A percentile compares a stretch with the other conserved stretches of the same genome.
phyloP scores from a whole-genome alignment of 2,888 invertebrate genomes.

The Protodeltote pygarga region DNA sequence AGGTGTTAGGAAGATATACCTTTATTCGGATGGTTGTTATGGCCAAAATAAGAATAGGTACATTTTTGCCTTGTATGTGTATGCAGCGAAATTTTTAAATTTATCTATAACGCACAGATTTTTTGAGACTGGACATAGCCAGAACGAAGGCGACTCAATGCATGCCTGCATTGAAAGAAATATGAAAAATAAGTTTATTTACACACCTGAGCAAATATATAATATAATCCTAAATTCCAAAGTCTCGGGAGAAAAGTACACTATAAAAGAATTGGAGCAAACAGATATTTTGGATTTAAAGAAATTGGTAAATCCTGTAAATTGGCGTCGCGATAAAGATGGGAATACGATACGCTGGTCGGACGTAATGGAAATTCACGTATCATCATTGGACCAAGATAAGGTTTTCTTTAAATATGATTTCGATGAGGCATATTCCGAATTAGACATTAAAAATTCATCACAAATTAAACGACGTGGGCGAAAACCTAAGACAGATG shows the following conservation, averaged over 20 bases:
- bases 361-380: conserved; percentile 8
- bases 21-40: conserved; percentile 22
- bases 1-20: conserved; percentile 6
- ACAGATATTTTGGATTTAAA: conserved; percentile 15
- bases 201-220: conserved; percentile 18
- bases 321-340: conserved; percentile 3
- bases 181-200: conserved; percentile 4
- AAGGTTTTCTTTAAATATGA: not conserved
- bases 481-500: not conserved
- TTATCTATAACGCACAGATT: conserved; percentile 16
- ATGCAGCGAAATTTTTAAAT: conserved; percentile 1
- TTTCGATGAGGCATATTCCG: not conserved
- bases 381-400: not conserved
- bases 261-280: conserved; percentile 11
- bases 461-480: not conserved
- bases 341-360: conserved; percentile 10
- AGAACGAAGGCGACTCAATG: conserved; percentile 17
- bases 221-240: conserved; percentile 13
- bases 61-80: conserved; percentile 12
- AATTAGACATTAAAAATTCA: not conserved
- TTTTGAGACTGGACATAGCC: conserved; percentile 13
- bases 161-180: conserved; percentile 12
- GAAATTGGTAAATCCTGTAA: conserved; percentile 5
- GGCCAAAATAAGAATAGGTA: conserved; percentile 21
- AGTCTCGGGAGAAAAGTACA: conserved; percentile 12